phyloP scores from a whole-genome alignment of 2,888 invertebrate species.

The Trissolcus japonicus region DNA sequence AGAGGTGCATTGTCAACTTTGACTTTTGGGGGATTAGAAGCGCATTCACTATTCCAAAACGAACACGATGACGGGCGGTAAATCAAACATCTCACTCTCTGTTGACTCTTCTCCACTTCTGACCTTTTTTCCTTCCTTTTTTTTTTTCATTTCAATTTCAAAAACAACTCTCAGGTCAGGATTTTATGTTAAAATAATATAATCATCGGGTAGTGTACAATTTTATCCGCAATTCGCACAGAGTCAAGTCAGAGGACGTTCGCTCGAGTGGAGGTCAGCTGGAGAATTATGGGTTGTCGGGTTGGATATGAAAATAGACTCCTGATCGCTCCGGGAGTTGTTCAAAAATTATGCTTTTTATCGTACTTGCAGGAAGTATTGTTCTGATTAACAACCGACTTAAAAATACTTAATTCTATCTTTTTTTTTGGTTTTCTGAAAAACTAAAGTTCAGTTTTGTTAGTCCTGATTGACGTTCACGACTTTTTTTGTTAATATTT shows the following conservation, averaged over 20 bases:
- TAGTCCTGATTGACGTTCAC: too few species aligned
- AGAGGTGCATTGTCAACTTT: constrained; percentile 32
- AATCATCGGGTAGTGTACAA: background rate
- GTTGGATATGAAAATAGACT: constrained; percentile 21
- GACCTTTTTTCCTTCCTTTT: too few species aligned
- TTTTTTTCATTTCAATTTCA: too few species aligned
- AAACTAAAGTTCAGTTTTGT: too few species aligned
- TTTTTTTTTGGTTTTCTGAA: too few species aligned
- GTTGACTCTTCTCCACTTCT: too few species aligned
- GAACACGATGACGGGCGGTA: too few species aligned
- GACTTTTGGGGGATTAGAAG: constrained; percentile 10
- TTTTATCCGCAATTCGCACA: constrained; percentile 2
- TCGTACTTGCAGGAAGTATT: background rate
- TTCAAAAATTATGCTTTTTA: constrained; percentile 5
- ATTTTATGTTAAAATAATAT: background rate
- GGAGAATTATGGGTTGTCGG: constrained; percentile 31
- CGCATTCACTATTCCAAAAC: too few species aligned
- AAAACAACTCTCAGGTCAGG: too few species aligned
- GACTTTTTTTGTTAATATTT: too few species aligned
- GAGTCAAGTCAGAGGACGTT: constrained; percentile 20
- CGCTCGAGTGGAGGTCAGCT: constrained; percentile 22
- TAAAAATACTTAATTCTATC: too few species aligned
- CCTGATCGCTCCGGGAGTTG: constrained; percentile 17
- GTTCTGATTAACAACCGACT: background rate
- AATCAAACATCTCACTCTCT: too few species aligned